Evolutionary conservation across 2,888 invertebrate species (phyloP).

Genomic region (Allacma fusca): DNA sequence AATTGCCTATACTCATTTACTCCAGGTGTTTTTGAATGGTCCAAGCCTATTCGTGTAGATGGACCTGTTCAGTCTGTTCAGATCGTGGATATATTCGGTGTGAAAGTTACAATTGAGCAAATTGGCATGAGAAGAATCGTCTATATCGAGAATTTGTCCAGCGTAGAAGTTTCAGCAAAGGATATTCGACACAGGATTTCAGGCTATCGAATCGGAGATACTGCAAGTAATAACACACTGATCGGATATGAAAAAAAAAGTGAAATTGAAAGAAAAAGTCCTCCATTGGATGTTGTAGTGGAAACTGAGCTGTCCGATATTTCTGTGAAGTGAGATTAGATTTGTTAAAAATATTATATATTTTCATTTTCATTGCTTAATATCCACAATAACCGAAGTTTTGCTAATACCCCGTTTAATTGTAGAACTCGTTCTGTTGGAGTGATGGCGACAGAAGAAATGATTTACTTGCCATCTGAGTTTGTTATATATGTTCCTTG

Average conservation of each 20-base stretch:
- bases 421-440: conserved; percentile 10
- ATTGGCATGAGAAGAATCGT: conserved; percentile 64
- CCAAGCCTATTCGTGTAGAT: conserved; percentile 46
- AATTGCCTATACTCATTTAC: no score
- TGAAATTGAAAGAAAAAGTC: not conserved
- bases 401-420: no score
- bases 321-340: no score
- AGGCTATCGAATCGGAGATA: not conserved
- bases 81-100: conserved; percentile 64
- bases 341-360: no score
- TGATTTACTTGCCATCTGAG: conserved; percentile 30
- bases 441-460: conserved; percentile 1
- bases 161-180: conserved; percentile 80
- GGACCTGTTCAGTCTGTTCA: conserved; percentile 43
- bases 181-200: conserved; percentile 77
- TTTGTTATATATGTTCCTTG: conserved; percentile 32
- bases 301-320: no score
- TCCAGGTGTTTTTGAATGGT: conserved; percentile 54
- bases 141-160: conserved; percentile 68
- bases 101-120: conserved; percentile 65
- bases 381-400: no score
- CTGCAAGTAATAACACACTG: not conserved
- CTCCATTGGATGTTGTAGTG: not conserved
- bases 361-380: no score
- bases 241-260: not conserved